Conservation (phyloP, 2,888 invertebrate species). For the Xestia rhomboidea region DNA sequence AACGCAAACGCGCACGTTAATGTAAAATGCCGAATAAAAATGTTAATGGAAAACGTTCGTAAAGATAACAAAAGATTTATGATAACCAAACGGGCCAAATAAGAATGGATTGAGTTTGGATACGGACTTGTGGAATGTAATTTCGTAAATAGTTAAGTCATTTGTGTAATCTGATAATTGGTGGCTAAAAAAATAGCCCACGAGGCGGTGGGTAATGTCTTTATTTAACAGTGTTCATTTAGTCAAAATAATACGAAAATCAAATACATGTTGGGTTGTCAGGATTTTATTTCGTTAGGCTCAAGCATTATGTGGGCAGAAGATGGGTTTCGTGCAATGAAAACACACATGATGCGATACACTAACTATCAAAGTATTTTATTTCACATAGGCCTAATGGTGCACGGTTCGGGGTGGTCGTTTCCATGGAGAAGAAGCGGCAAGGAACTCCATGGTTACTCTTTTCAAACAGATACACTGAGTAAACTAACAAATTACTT, state of each 20-base stretch:
- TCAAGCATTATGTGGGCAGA: no score
- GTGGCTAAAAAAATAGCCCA: conserved; percentile 18
- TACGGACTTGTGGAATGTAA: conserved; percentile 61
- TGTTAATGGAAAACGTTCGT: conserved; percentile 72
- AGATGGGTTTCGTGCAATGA: no score
- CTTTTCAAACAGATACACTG: no score
- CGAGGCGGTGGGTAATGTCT: not conserved
- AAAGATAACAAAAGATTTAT: conserved; percentile 77
- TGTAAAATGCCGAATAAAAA: conserved; percentile 69
- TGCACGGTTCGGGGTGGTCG: no score
- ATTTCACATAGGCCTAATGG: no score
- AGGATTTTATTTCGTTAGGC: no score
- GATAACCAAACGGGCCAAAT: conserved; percentile 72
- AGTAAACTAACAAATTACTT: no score
- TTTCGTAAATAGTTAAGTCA: conserved; percentile 65
- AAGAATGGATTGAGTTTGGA: conserved; percentile 66
- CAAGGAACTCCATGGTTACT: no score
- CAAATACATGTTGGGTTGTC: no score
- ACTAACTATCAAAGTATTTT: no score
- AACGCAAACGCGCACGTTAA: conserved; percentile 53
- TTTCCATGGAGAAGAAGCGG: no score
- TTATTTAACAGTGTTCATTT: not conserved
- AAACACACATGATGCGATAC: no score
- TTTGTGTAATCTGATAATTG: conserved; percentile 58
- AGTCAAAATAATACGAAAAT: not conserved